A percentile compares a stretch with the other conserved stretches of the same genome.
These are phyloP conservation scores for Melanerpes formicivorus DNA, from an alignment of 2,113 vertebrate genomes.

Conservation along the genomic window DNA sequence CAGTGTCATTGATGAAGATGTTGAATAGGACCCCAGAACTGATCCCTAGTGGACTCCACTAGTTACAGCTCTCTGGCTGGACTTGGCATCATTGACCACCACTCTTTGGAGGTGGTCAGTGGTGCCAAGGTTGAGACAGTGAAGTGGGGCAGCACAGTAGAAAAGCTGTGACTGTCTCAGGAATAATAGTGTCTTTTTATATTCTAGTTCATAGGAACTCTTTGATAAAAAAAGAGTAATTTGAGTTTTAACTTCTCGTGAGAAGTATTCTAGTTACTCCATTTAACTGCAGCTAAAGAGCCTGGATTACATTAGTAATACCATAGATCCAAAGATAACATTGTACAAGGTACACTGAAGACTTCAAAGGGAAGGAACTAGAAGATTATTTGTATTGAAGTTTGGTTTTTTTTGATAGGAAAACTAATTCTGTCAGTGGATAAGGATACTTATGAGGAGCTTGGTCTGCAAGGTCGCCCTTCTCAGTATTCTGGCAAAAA, in stretches of 20 bases:
- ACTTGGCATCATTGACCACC: too few relatives aligned
- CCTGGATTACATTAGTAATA: neutral
- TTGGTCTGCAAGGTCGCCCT: conserved; percentile 87
- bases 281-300: neutral
- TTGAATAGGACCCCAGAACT: too few relatives aligned
- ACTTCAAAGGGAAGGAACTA: neutral
- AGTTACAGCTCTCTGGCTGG: too few relatives aligned
- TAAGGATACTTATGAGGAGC: conserved; percentile 91
- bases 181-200: neutral
- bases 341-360: neutral
- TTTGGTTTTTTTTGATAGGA: conserved; percentile 73
- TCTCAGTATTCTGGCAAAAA: conserved; percentile 85
- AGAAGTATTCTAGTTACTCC: neutral
- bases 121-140: neutral
- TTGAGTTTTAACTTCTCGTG: neutral
- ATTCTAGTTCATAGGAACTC: neutral
- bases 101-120: neutral
- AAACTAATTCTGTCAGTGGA: conserved; percentile 89
- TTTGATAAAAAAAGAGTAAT: neutral
- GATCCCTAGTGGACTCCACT: too few relatives aligned
- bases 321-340: neutral
- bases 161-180: neutral
- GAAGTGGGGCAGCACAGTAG: neutral
- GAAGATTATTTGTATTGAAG: neutral
- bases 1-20: too few relatives aligned